Conservation (phyloP, 2,113 vertebrate species). For the Pseudorhombus dupliciocellatus region DNA sequence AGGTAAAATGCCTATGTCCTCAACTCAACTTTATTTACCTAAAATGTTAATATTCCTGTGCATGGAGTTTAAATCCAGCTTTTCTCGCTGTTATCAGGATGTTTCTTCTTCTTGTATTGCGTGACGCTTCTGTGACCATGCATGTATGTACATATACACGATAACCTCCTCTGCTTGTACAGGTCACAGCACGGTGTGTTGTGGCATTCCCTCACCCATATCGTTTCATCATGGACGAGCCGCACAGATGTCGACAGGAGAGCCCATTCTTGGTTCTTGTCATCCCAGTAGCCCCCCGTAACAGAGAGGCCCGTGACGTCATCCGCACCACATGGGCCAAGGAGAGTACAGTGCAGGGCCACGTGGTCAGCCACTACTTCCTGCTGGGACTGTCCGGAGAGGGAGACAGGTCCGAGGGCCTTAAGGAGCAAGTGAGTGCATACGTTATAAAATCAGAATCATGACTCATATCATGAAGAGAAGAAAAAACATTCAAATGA, state of each 20-base stretch:
- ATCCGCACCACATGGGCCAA: constrained; percentile 58
- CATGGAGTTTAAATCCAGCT: too few relatives aligned
- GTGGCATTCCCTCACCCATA: constrained; percentile 54
- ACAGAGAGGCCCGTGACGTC: constrained; percentile 39
- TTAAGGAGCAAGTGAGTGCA: constrained; percentile 35
- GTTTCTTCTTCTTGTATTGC: neutral
- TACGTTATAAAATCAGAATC: neutral
- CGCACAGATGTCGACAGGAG: constrained; percentile 38
- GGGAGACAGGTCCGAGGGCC: neutral
- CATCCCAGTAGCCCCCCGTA: constrained; percentile 37
- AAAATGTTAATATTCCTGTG: too few relatives aligned
- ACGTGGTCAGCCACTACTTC: constrained; percentile 49
- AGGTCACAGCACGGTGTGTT: constrained; percentile 7
- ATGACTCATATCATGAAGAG: neutral
- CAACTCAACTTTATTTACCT: too few relatives aligned
- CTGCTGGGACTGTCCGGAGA: constrained; percentile 36
- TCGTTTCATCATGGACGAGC: constrained; percentile 38
- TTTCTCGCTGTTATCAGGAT: too few relatives aligned
- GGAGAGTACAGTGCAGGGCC: constrained; percentile 1
- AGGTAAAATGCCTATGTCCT: too few relatives aligned
- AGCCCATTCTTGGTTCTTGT: constrained; percentile 57
- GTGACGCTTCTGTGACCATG: neutral
- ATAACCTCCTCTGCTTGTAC: neutral
- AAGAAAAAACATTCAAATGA: neutral
- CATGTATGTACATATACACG: neutral